These are phyloP conservation scores for Clitarchus hookeri DNA, from an alignment of 2,888 invertebrate genomes.

Conservation along the genomic window DNA sequence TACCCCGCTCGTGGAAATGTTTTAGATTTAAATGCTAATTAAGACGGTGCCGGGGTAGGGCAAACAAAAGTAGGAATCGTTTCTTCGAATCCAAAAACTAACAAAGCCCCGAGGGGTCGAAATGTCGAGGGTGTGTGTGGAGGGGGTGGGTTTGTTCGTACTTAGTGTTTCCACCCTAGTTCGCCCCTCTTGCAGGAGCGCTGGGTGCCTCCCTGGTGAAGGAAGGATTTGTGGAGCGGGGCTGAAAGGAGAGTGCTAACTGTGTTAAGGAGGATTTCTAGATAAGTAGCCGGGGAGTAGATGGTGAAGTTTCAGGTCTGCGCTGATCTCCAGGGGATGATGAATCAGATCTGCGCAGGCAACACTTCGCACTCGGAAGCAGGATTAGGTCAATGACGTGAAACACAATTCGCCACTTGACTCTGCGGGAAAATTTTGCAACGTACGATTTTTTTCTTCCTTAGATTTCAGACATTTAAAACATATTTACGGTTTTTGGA, in stretches of 20 bases:
- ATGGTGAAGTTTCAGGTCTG: neutral
- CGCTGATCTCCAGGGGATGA: neutral
- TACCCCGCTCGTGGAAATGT: constrained; percentile 32
- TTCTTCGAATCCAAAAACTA: constrained; percentile 42
- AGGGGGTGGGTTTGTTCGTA: neutral
- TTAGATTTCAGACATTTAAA: no score
- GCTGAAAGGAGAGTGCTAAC: neutral
- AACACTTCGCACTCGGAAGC: neutral
- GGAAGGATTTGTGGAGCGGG: neutral
- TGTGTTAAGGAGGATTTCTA: constrained; percentile 4
- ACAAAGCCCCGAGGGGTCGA: constrained; percentile 35
- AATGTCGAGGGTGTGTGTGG: neutral
- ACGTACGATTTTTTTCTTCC: no score
- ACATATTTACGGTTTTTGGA: no score
- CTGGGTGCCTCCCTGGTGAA: neutral
- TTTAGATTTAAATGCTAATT: constrained; percentile 46
- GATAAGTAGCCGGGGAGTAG: neutral
- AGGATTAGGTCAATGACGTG: neutral
- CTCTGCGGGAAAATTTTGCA: no score
- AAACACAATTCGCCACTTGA: neutral
- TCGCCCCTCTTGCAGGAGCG: neutral
- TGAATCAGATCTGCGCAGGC: neutral
- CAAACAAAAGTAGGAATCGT: constrained; percentile 42
- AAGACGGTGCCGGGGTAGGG: constrained; percentile 38
- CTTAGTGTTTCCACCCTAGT: neutral